Evolutionary conservation across 2,888 invertebrate genomes (phyloP).

Genomic region (Choreutis nemorana): DNA sequence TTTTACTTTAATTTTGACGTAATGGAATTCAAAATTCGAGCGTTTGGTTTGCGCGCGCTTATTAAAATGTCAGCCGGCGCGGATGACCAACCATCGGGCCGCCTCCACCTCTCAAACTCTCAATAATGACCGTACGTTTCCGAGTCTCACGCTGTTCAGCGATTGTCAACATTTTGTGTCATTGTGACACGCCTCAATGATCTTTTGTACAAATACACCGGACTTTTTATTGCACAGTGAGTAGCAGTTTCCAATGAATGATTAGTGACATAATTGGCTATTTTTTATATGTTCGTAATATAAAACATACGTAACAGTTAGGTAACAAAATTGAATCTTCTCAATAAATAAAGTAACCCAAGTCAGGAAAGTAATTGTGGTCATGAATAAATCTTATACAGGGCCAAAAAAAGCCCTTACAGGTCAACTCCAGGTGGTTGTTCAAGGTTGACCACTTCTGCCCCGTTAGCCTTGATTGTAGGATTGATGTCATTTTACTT

Average conservation of each 20-base stretch:
- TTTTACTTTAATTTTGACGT: constrained; percentile 14
- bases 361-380: too few species aligned
- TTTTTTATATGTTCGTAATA: too few species aligned
- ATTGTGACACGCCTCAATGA: constrained; percentile 24
- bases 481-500: constrained; percentile 20
- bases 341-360: too few species aligned
- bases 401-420: too few species aligned
- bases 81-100: constrained; percentile 34
- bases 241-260: constrained; percentile 12
- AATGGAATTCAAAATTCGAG: too few species aligned
- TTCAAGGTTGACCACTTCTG: constrained; percentile 31
- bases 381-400: too few species aligned
- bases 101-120: constrained; percentile 21
- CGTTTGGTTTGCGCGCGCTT: constrained; percentile 25
- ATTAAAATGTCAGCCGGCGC: constrained; percentile 31
- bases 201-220: constrained; percentile 8
- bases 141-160: constrained; percentile 18
- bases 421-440: too few species aligned
- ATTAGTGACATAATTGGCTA: constrained; percentile 13
- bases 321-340: too few species aligned
- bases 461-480: constrained; percentile 19
- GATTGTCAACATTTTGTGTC: constrained; percentile 28
- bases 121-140: constrained; percentile 8
- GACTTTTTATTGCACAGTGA: constrained; percentile 9
- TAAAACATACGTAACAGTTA: too few species aligned